These are phyloP conservation scores for Corydoras sp. DNA, from an alignment of 2,113 vertebrate species.

Conservation along the genomic window DNA sequence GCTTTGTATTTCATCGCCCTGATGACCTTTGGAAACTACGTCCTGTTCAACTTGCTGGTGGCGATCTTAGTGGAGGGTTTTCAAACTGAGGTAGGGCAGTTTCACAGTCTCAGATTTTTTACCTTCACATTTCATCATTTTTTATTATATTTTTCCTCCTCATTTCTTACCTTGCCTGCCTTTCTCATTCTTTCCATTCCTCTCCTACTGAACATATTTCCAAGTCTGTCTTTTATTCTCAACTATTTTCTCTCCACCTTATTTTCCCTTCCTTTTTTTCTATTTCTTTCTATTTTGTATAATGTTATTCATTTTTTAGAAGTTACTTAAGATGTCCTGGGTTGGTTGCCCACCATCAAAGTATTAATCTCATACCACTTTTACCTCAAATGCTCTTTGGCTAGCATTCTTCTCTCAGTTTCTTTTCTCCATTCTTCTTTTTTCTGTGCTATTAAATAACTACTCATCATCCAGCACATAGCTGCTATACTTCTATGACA, in stretches of 20 bases:
- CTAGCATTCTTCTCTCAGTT: conserved; percentile 21
- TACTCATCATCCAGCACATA: conserved; percentile 36
- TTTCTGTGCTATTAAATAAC: conserved; percentile 35
- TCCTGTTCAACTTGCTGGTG: conserved; percentile 96
- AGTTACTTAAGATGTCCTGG: conserved; percentile 21
- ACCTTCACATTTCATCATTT: not conserved
- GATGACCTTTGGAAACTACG: conserved; percentile 97
- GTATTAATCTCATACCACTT: conserved; percentile 23
- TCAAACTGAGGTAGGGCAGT: conserved; percentile 57
- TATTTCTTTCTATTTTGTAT: conserved; percentile 41
- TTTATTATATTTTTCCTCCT: not conserved
- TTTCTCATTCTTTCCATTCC: conserved; percentile 31
- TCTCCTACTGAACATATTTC: conserved; percentile 24
- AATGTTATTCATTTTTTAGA: conserved; percentile 36
- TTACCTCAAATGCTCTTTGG: not conserved
- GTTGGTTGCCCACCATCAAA: conserved; percentile 24
- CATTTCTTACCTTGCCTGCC: conserved; percentile 15
- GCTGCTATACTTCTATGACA: conserved; percentile 34
- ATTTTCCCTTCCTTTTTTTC: conserved; percentile 36
- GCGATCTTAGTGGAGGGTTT: conserved; percentile 98
- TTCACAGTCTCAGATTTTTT: not conserved
- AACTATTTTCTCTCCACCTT: conserved; percentile 14
- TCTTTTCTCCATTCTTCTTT: conserved; percentile 19
- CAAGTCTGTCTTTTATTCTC: conserved; percentile 9
- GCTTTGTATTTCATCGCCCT: conserved; percentile 96